These are phyloP conservation scores for Misgurnus anguillicaudatus DNA, from an alignment of 2,113 vertebrate genomes.

Conservation along the genomic window DNA sequence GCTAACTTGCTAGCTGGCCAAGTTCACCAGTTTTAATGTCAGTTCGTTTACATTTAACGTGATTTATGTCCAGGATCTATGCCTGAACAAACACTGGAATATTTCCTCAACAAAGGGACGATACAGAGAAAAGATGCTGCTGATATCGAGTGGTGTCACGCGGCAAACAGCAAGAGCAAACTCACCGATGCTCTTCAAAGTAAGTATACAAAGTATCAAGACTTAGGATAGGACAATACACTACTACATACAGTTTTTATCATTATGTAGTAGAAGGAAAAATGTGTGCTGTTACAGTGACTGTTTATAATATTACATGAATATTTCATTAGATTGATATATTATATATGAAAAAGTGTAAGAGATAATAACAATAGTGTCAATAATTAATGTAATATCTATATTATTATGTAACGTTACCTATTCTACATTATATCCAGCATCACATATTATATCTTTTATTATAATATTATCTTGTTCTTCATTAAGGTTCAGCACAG, in stretches of 20 bases:
- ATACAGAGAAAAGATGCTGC: constrained; percentile 73
- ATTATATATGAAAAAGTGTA: too few relatives aligned
- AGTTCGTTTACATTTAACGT: background rate
- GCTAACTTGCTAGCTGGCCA: constrained; percentile 2
- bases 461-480: too few relatives aligned
- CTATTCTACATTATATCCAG: too few relatives aligned
- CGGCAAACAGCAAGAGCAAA: constrained; percentile 76
- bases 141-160: constrained; percentile 82
- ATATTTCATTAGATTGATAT: too few relatives aligned
- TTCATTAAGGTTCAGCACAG: constrained; percentile 77
- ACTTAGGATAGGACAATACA: background rate
- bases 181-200: constrained; percentile 75
- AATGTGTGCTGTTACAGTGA: background rate
- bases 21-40: background rate
- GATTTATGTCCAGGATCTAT: constrained; percentile 51
- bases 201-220: constrained; percentile 47
- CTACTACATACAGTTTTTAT: background rate
- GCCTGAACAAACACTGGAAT: constrained; percentile 70
- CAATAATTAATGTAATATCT: too few relatives aligned
- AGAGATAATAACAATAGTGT: too few relatives aligned
- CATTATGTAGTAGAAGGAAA: background rate
- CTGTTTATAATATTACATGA: too few relatives aligned
- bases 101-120: constrained; percentile 69
- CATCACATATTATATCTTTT: too few relatives aligned
- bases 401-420: too few relatives aligned